Conservation (phyloP, 2,113 vertebrate genomes). For the Serilophus lunatus region DNA sequence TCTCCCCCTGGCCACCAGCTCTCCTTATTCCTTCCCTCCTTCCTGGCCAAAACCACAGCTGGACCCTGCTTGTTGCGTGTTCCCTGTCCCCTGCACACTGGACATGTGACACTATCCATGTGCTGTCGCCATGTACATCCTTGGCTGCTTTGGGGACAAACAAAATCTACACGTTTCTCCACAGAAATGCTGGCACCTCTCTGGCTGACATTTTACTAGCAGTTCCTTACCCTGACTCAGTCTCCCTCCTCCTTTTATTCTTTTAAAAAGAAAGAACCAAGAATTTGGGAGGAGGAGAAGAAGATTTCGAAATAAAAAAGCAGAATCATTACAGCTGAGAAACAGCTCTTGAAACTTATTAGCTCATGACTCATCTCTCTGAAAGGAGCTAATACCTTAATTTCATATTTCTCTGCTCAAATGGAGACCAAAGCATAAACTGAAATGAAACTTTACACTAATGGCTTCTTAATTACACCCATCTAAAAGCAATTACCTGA, state of each 20-base stretch:
- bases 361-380: slow-evolving; percentile 73
- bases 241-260: not conserved
- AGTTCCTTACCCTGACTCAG: not conserved
- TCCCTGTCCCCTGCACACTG: rapidly evolving
- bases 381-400: slow-evolving; percentile 78
- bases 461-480: slow-evolving; percentile 83
- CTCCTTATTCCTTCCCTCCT: not conserved
- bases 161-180: no score
- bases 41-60: not conserved
- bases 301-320: slow-evolving; percentile 54
- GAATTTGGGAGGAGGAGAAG: slow-evolving; percentile 34
- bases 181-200: not conserved
- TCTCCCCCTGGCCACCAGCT: not conserved
- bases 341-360: slow-evolving; percentile 74
- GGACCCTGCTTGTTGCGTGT: rapidly evolving
- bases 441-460: slow-evolving; percentile 79
- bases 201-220: not conserved
- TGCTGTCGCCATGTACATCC: rapidly evolving
- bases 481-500: slow-evolving; percentile 83
- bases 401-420: slow-evolving; percentile 82
- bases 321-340: slow-evolving; percentile 66
- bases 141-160: not conserved
- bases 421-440: slow-evolving; percentile 79
- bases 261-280: slow-evolving; percentile 35
- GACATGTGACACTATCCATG: rapidly evolving